These are phyloP conservation scores for Oscheius sp. DNA, from an alignment of 2,888 invertebrate genomes.

Conservation along the genomic window DNA sequence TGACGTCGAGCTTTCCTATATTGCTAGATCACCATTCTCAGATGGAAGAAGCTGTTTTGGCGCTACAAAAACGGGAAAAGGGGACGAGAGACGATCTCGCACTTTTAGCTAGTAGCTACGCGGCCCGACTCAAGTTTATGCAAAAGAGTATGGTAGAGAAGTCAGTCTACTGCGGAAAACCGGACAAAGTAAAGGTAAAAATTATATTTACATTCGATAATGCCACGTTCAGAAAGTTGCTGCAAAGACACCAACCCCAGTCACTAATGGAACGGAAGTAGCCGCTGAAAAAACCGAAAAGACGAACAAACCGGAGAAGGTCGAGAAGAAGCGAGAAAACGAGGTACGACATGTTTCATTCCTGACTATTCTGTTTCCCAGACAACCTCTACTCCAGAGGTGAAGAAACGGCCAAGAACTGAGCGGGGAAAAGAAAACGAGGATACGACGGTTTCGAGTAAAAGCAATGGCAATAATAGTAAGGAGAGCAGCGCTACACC, in stretches of 20 bases:
- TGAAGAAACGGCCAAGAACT: not conserved
- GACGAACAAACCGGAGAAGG: not conserved
- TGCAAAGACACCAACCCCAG: not conserved
- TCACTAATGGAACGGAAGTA: not conserved
- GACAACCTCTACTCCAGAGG: not conserved
- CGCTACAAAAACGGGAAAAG: slow-evolving; percentile 65
- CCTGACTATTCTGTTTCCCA: not conserved
- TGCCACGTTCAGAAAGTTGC: not conserved
- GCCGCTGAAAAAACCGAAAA: slow-evolving; percentile 11
- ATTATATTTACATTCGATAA: not conserved
- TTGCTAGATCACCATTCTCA: slow-evolving; percentile 22
- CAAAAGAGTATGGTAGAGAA: slow-evolving; percentile 40
- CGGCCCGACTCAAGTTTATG: slow-evolving; percentile 58
- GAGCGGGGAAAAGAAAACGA: slow-evolving; percentile 16
- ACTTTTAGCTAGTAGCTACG: slow-evolving; percentile 66
- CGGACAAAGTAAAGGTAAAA: slow-evolving; percentile 2
- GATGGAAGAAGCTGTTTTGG: slow-evolving; percentile 43
- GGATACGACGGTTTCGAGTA: not conserved
- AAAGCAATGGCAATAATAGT: slow-evolving; percentile 2
- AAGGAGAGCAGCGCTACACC: slow-evolving; percentile 1
- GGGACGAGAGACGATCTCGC: slow-evolving; percentile 67
- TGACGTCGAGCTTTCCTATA: slow-evolving; percentile 48
- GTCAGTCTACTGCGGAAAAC: slow-evolving; percentile 7
- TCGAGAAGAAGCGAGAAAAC: too few relatives aligned
- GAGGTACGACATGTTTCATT: not conserved